A percentile compares a stretch with the other conserved stretches of the same genome.
Conservation (phyloP, 2,888 invertebrate species). For the Furcula furcula region DNA sequence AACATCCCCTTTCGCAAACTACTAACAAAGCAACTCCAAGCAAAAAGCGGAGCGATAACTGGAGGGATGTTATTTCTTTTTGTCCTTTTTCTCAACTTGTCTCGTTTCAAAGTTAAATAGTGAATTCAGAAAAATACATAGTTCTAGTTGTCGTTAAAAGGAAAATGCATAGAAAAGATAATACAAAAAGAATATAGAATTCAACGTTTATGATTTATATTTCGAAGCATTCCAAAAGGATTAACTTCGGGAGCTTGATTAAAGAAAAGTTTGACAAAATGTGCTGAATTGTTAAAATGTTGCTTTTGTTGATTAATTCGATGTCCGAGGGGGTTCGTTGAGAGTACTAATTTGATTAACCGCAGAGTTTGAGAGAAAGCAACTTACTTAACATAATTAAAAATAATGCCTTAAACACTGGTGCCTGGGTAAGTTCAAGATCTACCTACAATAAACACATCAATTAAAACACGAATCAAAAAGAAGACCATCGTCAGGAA, state of each 20-base stretch:
- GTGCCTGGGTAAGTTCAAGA: too few relatives aligned
- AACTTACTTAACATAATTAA: too few relatives aligned
- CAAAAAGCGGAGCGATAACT: background rate
- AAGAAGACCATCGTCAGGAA: too few relatives aligned
- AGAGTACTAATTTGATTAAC: constrained; percentile 6
- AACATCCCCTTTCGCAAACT: constrained; percentile 5
- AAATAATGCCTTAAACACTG: too few relatives aligned
- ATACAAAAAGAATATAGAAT: constrained; percentile 2
- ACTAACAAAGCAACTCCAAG: constrained; percentile 20
- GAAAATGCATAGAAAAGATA: background rate
- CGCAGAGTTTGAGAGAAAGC: constrained; percentile 5
- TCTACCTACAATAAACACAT: too few relatives aligned
- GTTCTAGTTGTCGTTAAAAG: background rate
- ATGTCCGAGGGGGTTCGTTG: constrained; percentile 4
- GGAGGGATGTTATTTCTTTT: background rate
- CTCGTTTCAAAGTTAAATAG: background rate
- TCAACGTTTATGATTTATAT: constrained; percentile 9
- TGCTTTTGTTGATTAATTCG: constrained; percentile 9
- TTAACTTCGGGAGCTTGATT: constrained; percentile 19
- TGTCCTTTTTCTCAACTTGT: background rate
- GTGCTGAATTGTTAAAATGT: constrained; percentile 10
- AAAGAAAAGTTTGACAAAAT: constrained; percentile 15
- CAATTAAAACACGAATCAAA: too few relatives aligned
- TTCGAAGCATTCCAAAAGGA: constrained; percentile 11
- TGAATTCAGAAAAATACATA: background rate